phyloP scores from a whole-genome alignment of 2,888 invertebrate species.

The Physocephala rufipes region DNA sequence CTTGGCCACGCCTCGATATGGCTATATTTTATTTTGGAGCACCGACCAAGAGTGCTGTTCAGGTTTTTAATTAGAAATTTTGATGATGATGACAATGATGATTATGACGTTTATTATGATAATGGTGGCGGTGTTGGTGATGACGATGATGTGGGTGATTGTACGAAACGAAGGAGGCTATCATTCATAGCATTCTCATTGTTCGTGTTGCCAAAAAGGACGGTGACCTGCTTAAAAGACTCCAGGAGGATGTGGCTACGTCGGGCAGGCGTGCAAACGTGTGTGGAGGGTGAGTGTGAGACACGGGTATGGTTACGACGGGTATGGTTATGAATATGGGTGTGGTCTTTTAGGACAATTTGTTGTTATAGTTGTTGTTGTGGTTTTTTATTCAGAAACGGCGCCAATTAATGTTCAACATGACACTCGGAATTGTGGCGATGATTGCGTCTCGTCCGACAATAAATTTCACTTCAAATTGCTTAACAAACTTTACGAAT shows the following conservation, averaged over 20 bases:
- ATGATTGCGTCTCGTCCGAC: neutral
- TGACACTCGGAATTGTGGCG: conserved; percentile 28
- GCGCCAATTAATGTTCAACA: conserved; percentile 35
- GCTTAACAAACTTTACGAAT: neutral
- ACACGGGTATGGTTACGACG: neutral
- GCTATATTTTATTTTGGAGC: conserved; percentile 43
- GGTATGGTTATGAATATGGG: neutral
- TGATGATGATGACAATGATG: neutral
- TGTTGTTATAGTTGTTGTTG: neutral
- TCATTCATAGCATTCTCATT: neutral
- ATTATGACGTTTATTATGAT: too few relatives aligned
- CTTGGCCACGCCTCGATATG: conserved; percentile 25
- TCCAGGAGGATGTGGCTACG: neutral
- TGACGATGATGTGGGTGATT: neutral
- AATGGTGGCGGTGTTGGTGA: conserved; percentile 11
- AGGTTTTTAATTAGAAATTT: conserved; percentile 39
- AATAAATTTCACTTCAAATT: conserved; percentile 16
- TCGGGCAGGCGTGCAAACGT: neutral
- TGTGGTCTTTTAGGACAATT: neutral
- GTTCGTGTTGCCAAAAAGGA: neutral
- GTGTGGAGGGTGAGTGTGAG: neutral
- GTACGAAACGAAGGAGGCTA: neutral
- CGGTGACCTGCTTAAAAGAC: too few relatives aligned
- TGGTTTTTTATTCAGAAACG: conserved; percentile 21
- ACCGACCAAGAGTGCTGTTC: conserved; percentile 36